Conservation (phyloP, 2,113 vertebrate genomes). For the Rafetus swinhoei region DNA sequence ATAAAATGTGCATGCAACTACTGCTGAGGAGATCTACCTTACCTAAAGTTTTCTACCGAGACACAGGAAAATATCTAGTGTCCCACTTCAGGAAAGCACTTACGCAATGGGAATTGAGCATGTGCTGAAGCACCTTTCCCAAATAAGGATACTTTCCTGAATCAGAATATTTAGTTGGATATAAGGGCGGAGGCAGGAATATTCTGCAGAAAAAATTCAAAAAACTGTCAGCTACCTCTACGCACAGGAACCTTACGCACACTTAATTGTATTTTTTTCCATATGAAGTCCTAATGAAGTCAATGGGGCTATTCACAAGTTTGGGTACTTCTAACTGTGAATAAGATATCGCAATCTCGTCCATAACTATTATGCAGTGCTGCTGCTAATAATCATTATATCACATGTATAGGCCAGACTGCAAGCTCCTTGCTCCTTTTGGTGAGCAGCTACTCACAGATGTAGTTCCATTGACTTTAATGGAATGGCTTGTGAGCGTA, state of each 20-base stretch:
- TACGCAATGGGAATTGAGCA: not conserved
- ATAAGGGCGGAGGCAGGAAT: not conserved
- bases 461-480: not conserved
- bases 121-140: not conserved
- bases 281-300: not conserved
- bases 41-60: not conserved
- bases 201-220: not conserved
- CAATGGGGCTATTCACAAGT: not conserved
- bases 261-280: not conserved
- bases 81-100: not conserved
- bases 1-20: rapidly evolving
- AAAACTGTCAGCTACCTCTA: not conserved
- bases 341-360: too few species aligned
- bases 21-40: not conserved
- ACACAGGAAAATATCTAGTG: not conserved
- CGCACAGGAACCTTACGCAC: not conserved
- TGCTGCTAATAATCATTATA: not conserved
- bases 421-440: not conserved
- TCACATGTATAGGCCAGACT: not conserved
- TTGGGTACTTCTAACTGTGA: not conserved
- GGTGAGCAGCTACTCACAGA: not conserved
- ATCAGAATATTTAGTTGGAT: rapidly evolving
- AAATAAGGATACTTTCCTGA: not conserved
- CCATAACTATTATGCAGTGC: not conserved
- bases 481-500: not conserved